Percentiles rank a stretch among this genome's conserved stretches.
phyloP scores from a whole-genome alignment of 2,113 vertebrate genomes.

The Lichenostomus cassidix region DNA sequence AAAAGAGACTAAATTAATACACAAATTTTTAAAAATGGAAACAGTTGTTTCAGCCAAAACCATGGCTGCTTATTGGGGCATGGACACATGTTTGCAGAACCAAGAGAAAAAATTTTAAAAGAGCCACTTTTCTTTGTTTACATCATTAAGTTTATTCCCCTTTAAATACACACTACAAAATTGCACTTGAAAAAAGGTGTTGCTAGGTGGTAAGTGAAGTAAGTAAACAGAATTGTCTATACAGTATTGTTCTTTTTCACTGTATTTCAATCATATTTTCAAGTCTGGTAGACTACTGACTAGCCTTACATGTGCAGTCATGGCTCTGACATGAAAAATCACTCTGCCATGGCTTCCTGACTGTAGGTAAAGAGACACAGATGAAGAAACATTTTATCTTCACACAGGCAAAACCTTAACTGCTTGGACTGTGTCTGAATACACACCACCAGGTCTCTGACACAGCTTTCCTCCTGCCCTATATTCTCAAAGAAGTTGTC shows the following conservation, averaged over 20 bases:
- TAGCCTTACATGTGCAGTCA: neutral
- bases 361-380: neutral
- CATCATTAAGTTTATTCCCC: neutral
- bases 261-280: neutral
- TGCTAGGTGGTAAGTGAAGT: neutral
- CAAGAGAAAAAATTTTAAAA: neutral
- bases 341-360: neutral
- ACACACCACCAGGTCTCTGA: neutral
- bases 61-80: rapidly evolving
- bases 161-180: neutral
- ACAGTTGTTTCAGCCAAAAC: neutral
- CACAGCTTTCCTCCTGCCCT: neutral
- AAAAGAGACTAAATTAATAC: neutral
- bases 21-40: neutral
- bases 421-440: neutral
- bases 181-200: neutral
- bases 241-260: neutral
- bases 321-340: neutral
- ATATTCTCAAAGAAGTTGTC: neutral
- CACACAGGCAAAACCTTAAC: neutral
- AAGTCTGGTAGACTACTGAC: neutral
- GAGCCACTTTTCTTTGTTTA: neutral
- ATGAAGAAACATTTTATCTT: neutral
- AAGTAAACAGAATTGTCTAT: neutral
- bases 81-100: rapidly evolving